These are phyloP conservation scores for Habrosyne pyritoides DNA, from an alignment of 2,888 invertebrate species.

Conservation along the genomic window DNA sequence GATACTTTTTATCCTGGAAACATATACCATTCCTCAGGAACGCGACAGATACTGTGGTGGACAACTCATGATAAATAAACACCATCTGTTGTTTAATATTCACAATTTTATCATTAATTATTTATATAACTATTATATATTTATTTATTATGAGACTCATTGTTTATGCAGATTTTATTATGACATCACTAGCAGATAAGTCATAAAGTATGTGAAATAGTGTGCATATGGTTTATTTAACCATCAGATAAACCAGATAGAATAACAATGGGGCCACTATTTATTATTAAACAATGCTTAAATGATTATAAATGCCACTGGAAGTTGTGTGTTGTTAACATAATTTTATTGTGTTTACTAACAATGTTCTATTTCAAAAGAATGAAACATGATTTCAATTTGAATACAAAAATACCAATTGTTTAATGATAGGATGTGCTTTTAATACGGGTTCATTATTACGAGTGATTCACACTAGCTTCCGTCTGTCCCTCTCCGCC, in stretches of 20 bases:
- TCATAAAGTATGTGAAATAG: neutral
- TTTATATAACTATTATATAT: neutral
- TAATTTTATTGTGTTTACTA: neutral
- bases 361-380: neutral
- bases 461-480: too few species aligned
- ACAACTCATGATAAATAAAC: too few species aligned
- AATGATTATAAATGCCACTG: neutral
- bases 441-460: too few species aligned
- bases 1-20: too few species aligned
- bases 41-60: too few species aligned
- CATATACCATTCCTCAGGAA: too few species aligned
- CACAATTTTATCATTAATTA: too few species aligned
- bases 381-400: neutral
- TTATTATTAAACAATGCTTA: neutral
- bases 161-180: neutral
- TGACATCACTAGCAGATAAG: slow-evolving; percentile 1
- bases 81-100: too few species aligned
- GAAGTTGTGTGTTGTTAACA: neutral
- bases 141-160: neutral
- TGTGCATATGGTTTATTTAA: neutral
- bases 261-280: neutral
- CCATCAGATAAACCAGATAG: neutral
- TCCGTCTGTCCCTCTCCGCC: too few species aligned
- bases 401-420: neutral
- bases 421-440: neutral